Evolutionary conservation across 2,113 vertebrate genomes (phyloP), one percentile per base, ranked within the genome.

Genomic region (Prunella fulvescens): DNA sequence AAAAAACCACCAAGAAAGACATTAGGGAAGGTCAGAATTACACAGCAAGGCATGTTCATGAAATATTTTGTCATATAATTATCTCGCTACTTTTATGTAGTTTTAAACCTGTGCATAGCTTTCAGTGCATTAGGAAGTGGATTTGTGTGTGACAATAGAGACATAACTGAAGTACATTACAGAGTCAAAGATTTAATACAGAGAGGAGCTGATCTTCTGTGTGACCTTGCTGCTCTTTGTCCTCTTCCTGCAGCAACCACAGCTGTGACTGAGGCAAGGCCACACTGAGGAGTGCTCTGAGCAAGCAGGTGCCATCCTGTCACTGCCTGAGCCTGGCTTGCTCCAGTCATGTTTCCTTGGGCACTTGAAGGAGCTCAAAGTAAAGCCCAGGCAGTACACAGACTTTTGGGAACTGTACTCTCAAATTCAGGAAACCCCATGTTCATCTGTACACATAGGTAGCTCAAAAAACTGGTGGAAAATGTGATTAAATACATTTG

Each of bases 281-380:
- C 29, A 39, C 19, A 1, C 23, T 5, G 25, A 53, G 35, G 29
- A 60, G n/a, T 7, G 12, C 44, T 56, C 64, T 56, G 47, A 76
- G 47, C 54, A 48, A 31, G 28, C 0, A 3, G 23, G 20, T 45
- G 22, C n/a, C 8, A 3, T 25, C 42, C 56, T 2, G 0, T 37
- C 48, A 2, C 56, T 79, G 16, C 48, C n/a, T 6, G 12, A 66
- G 56, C 12, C 3, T 35, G 56, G 23, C 26, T 60, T 76, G 28
- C 19, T 65, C 61, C 16, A 2, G 26, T 6, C 2, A 0, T 23
- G 18, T 72, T 79, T 67, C 61, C 37, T 50, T 53, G 50, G 19
- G 23, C 40, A 33, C 22, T 17, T 1, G 1, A 20, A 71, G 28
- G 57, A 39, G 10, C 81, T 87, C 53, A 19, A 13, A 79, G 71